Evolutionary conservation across 2,888 invertebrate species (phyloP).

Genomic region (Mantis religiosa): DNA sequence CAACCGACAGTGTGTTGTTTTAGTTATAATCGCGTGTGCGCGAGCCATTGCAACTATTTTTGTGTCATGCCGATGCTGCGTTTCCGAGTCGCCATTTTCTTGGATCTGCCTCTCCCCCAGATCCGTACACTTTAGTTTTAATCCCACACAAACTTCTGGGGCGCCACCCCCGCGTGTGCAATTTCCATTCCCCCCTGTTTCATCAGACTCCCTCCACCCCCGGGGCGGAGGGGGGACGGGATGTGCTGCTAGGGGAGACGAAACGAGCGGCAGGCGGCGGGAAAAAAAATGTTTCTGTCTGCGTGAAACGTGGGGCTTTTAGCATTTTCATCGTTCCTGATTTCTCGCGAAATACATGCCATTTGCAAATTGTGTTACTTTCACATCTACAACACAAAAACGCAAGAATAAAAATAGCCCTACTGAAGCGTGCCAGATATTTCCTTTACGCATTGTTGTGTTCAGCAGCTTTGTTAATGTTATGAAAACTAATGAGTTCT

Average conservation of each 20-base stretch:
- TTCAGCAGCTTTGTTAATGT: too few species aligned
- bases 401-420: not conserved
- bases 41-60: not conserved
- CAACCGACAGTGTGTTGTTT: not conserved
- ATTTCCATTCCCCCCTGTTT: conserved; percentile 12
- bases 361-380: not conserved
- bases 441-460: too few species aligned
- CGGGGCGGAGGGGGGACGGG: not conserved
- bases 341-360: not conserved
- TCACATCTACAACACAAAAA: not conserved
- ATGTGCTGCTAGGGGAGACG: not conserved
- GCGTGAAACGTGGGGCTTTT: not conserved
- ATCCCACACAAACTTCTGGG: conserved; percentile 8
- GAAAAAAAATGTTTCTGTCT: not conserved
- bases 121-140: conserved; percentile 7
- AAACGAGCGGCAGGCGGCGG: not conserved
- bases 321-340: not conserved
- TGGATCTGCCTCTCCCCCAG: not conserved
- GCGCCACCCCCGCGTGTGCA: not conserved
- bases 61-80: not conserved
- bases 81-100: conserved; percentile 15
- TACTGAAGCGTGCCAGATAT: not conserved
- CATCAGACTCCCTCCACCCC: not conserved
- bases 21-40: not conserved
- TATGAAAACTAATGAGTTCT: too few species aligned